Base-by-base conservation (phyloP, 2,888 invertebrate genomes). In the Caenorhabditis sp. region DNA sequence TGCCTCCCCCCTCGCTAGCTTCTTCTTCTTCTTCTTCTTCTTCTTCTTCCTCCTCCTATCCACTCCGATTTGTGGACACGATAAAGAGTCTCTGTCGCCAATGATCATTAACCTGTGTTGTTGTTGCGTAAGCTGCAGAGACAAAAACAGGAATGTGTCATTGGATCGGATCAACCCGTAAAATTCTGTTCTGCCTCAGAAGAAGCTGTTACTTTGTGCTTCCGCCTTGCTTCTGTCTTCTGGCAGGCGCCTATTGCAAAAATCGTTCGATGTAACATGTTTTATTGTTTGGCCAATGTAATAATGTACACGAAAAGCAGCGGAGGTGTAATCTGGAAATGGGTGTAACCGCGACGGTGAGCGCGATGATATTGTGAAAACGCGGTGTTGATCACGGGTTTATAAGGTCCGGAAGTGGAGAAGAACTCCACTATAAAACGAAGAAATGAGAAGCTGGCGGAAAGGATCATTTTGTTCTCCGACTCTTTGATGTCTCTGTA, bases 51-150 rank as follows among this genome's bases (percentile, higher is more conserved):
- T 53, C 43, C n/a, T 39, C 53, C 5, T 66, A 66, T 66, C 66
- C 66, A 66, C 56, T 66, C 65, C 65, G 65, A 65, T 56, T 48
- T 55, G 55, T 56, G 65, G 55, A 56, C 56, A 46, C 56, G 65
- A 66, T 66, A 66, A 66, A n/a, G n/a, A n/a, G 56, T 46, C 39
- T 45, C 37, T 22, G 7, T 39, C 5, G 11, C 13, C 43, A 15
- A 9, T 58, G 66, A 68, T 58, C 66, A 68, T 68, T 68, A 68
- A 58, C 66, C 66, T 68, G 59, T 22, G 7, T 20, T 35, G n/a
- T n/a, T n/a, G n/a, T n/a, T 45, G 27, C 41, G 58, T 9, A 32
- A 26, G 5, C 27, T 20, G 46, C 11, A 20, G 20, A 27, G 53
- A 45, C 37, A 68, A 39, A 46, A 58, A 68, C 66, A 58, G 58